These are phyloP conservation scores for Acromyrmex heyeri DNA, from an alignment of 1,140 invertebrate species.

Conservation along the genomic window DNA sequence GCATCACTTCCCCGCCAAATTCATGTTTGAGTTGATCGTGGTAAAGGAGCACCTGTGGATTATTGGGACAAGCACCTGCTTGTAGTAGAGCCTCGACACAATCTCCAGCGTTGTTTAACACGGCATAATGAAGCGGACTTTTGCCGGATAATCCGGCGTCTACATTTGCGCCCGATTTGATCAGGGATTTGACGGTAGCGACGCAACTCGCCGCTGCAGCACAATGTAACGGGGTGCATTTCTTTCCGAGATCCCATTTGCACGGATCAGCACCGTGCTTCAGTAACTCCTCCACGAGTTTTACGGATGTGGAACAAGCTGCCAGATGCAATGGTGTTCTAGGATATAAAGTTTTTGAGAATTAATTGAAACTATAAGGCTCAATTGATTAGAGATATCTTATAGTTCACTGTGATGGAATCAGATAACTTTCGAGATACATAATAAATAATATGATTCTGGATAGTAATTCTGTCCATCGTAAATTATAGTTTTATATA, in stretches of 20 bases:
- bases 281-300: slow-evolving; percentile 89
- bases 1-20: slow-evolving; percentile 26
- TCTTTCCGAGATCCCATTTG: slow-evolving; percentile 89
- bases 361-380: background rate
- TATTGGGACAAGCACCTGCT: slow-evolving; percentile 91
- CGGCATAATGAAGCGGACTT: slow-evolving; percentile 91
- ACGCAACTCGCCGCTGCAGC: slow-evolving; percentile 90
- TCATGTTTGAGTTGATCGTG: background rate
- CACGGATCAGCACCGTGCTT: slow-evolving; percentile 89
- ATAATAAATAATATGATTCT: background rate
- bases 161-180: slow-evolving; percentile 90
- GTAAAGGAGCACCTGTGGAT: slow-evolving; percentile 88
- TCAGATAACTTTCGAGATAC: background rate
- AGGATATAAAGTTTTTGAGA: background rate
- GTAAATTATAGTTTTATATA: slow-evolving; percentile 1
- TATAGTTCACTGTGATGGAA: background rate
- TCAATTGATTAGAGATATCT: background rate
- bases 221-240: slow-evolving; percentile 92
- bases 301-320: slow-evolving; percentile 89
- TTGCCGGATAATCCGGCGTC: slow-evolving; percentile 91
- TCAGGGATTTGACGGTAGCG: slow-evolving; percentile 87
- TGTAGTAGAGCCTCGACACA: slow-evolving; percentile 90
- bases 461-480: background rate
- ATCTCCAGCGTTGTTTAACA: slow-evolving; percentile 89
- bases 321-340: slow-evolving; percentile 93